These are phyloP conservation scores for Anaspis maculata DNA, from an alignment of 2,888 invertebrate species.

Conservation along the genomic window DNA sequence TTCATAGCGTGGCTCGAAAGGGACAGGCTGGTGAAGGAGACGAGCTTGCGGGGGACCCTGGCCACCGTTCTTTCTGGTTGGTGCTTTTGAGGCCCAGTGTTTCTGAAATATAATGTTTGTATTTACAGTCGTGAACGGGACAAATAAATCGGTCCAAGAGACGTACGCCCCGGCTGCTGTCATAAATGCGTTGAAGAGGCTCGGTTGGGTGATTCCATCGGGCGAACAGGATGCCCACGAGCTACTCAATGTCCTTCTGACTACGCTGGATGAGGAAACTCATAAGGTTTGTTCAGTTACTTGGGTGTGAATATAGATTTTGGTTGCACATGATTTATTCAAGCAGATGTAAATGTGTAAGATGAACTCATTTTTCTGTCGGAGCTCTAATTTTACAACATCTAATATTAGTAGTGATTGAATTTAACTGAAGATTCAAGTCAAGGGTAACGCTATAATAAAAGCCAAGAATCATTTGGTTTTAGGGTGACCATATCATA, in stretches of 20 bases:
- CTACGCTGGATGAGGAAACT: slow-evolving; percentile 85
- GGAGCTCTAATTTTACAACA: too few relatives aligned
- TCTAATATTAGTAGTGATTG: too few relatives aligned
- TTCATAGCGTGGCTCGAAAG: slow-evolving; percentile 77
- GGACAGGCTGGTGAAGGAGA: slow-evolving; percentile 53
- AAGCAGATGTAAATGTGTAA: too few relatives aligned
- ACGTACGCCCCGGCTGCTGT: slow-evolving; percentile 58
- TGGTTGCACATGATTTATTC: too few relatives aligned
- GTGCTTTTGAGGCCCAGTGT: slow-evolving; percentile 1
- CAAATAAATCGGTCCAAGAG: slow-evolving; percentile 58
- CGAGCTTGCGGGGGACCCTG: slow-evolving; percentile 65
- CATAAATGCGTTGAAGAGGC: slow-evolving; percentile 62
- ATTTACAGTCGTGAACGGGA: slow-evolving; percentile 63
- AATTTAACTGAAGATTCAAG: too few relatives aligned
- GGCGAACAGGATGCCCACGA: slow-evolving; percentile 95
- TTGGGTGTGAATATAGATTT: too few relatives aligned
- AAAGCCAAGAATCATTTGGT: too few relatives aligned
- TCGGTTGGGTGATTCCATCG: slow-evolving; percentile 81
- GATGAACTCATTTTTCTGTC: too few relatives aligned
- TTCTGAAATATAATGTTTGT: slow-evolving; percentile 1
- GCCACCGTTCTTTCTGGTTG: slow-evolving; percentile 67
- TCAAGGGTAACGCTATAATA: too few relatives aligned
- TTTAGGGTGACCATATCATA: too few relatives aligned
- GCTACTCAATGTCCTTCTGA: slow-evolving; percentile 77
- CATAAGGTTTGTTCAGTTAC: too few relatives aligned